Percentiles rank a stretch among this genome's conserved stretches.
Evolutionary conservation across 2,888 invertebrate genomes (phyloP).

Genomic region (Adelphocoris suturalis): DNA sequence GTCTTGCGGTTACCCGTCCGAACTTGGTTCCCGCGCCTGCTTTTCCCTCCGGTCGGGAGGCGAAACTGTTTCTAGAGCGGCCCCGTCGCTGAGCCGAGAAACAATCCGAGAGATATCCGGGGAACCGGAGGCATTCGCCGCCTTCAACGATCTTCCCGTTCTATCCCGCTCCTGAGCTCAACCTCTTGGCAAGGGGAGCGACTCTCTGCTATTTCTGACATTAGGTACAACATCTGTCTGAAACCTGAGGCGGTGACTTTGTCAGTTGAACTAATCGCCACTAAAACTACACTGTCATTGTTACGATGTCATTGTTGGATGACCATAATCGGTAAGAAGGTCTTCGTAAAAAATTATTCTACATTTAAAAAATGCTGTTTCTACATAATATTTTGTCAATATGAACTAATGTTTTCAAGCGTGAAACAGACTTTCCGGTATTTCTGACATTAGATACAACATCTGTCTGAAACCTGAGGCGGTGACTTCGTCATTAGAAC

Average conservation of each 20-base stretch:
- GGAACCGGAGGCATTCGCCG: neutral
- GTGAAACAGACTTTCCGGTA: neutral
- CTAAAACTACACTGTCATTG: no score
- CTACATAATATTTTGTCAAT: no score
- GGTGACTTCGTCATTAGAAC: no score
- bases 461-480: no score
- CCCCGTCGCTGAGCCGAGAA: neutral
- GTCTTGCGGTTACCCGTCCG: slow-evolving; percentile 11
- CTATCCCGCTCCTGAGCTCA: neutral
- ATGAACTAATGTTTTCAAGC: no score
- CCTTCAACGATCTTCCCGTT: neutral
- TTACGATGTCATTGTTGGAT: no score
- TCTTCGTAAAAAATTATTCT: no score
- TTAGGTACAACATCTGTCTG: neutral
- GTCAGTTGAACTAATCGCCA: neutral
- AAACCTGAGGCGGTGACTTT: neutral
- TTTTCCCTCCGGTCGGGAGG: neutral
- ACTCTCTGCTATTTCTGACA: neutral
- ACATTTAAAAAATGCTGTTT: no score
- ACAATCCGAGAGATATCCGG: slow-evolving; percentile 29
- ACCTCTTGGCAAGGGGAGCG: neutral
- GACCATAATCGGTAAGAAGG: no score
- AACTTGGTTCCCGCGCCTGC: slow-evolving; percentile 7
- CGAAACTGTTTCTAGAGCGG: neutral
- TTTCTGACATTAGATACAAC: no score